Base-by-base conservation (phyloP, 2,888 invertebrate species). In the Ophion ventricosus region DNA sequence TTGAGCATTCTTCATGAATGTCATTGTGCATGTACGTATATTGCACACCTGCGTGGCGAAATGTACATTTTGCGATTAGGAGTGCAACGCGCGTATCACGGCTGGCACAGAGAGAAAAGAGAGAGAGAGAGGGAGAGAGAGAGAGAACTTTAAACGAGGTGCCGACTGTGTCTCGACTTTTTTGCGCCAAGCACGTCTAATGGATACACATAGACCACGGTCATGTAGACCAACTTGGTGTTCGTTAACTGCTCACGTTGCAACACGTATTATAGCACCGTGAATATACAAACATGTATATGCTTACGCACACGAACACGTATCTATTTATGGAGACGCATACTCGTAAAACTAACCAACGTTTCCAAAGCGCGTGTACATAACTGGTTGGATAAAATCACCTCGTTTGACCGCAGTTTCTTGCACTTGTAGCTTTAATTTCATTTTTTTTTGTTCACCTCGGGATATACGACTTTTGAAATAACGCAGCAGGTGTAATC, bases 61-160 rank as follows among this genome's bases (percentile, higher is more conserved):
- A 82, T 72, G 79, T 76, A 73, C 75, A 84, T 72, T 79, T 79
- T 76, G 66, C 81, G 61, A 84, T 82, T 79, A 82, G 74, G 74
- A 56, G 70, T 69, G 63, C 61, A 78, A 57, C 63, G 84, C 63
- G 81, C 69, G 74, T 57, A 78, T 75, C 74, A 75, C 56, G 74
- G 43, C 43, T 66, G 59, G 35, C n/a, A 49, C 23, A 49, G 23
- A 23, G 20, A 35, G 35, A 56, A 74, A 8, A 25, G 59, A 35
- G 7, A 35, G 43, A 14, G 17, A 17, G 49, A 49, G 49, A n/a
- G 25, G 29, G 26, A 29, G 54, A 54, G 64, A 72, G 72, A 17
- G 40, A 43, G 76, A 49, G 25, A 64, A 66, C 79, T 69, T 76
- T 84, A 73, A 79, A 75, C 66, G 66, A 82, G 82, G 82, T 81